Conservation (phyloP, 2,113 vertebrate genomes). For the Channa argus region DNA sequence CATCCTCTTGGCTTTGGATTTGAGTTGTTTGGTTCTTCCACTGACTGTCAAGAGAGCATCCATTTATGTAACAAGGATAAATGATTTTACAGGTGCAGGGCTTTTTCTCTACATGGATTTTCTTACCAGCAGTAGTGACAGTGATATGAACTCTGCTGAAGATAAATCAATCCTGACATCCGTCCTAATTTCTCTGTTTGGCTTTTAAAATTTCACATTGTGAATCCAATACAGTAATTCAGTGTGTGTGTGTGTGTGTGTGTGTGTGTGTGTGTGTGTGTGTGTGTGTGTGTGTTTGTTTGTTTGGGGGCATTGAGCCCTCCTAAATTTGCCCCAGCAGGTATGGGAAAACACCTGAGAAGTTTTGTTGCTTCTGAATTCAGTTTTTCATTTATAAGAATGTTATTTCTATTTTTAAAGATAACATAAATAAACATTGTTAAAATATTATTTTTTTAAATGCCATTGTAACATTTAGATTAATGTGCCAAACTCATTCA, state of each 20-base stretch:
- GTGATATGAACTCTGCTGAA: conserved; percentile 16
- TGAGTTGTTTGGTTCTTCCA: conserved; percentile 21
- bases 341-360: too few species aligned
- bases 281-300: too few species aligned
- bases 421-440: neutral
- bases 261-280: too few species aligned
- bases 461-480: too few species aligned
- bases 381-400: too few species aligned
- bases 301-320: too few species aligned
- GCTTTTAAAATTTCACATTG: neutral
- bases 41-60: conserved; percentile 15
- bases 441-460: too few species aligned
- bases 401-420: too few species aligned
- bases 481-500: too few species aligned
- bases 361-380: too few species aligned
- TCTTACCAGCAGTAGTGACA: neutral
- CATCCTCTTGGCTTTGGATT: conserved; percentile 31
- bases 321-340: too few species aligned
- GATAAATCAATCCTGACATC: conserved; percentile 8
- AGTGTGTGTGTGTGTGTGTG: too few species aligned
- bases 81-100: conserved; percentile 9
- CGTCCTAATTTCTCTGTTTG: neutral
- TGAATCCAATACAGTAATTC: neutral
- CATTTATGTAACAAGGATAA: conserved; percentile 40
- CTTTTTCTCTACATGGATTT: conserved; percentile 1